A percentile compares a stretch with the other conserved stretches of the same genome.
phyloP scores from a whole-genome alignment of 2,888 invertebrate genomes.

The Coenonympha glycerion region DNA sequence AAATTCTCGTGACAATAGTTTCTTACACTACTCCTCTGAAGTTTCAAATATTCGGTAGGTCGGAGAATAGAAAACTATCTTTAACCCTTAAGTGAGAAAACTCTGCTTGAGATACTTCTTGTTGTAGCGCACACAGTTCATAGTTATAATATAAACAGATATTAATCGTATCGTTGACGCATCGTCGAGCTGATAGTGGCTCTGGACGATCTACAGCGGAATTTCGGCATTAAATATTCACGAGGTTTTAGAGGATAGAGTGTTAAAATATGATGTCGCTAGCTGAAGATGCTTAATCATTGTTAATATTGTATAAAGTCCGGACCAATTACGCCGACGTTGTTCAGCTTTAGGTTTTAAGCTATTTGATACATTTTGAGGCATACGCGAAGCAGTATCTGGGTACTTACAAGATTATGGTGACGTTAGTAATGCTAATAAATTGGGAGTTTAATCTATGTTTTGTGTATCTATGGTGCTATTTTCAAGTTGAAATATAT shows the following conservation, averaged over 20 bases:
- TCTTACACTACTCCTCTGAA: too few species aligned
- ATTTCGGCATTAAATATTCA: conserved; percentile 55
- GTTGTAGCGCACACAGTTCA: too few species aligned
- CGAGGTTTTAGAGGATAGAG: conserved; percentile 49
- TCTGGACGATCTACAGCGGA: conserved; percentile 14
- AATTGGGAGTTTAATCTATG: conserved; percentile 1
- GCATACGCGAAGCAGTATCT: conserved; percentile 6
- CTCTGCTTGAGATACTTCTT: too few species aligned
- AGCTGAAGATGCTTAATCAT: conserved; percentile 34
- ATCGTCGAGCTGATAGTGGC: conserved; percentile 10
- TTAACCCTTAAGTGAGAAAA: too few species aligned
- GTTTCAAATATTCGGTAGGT: too few species aligned
- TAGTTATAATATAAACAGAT: too few species aligned
- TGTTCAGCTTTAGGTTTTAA: conserved; percentile 18
- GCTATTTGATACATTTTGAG: conserved; percentile 26
- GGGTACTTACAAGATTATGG: conserved; percentile 9
- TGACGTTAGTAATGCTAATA: conserved; percentile 9
- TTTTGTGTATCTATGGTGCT: background rate
- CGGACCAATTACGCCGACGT: conserved; percentile 32
- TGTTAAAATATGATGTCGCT: conserved; percentile 45
- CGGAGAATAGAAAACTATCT: too few species aligned
- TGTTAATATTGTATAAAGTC: conserved; percentile 36
- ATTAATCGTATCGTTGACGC: conserved; percentile 3
- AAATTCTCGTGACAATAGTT: too few species aligned
- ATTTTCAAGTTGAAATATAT: background rate